Evolutionary conservation across 2,113 vertebrate genomes (phyloP), one percentile per base, ranked within the genome.

Genomic region (Oxygymnocypris stewartii): DNA sequence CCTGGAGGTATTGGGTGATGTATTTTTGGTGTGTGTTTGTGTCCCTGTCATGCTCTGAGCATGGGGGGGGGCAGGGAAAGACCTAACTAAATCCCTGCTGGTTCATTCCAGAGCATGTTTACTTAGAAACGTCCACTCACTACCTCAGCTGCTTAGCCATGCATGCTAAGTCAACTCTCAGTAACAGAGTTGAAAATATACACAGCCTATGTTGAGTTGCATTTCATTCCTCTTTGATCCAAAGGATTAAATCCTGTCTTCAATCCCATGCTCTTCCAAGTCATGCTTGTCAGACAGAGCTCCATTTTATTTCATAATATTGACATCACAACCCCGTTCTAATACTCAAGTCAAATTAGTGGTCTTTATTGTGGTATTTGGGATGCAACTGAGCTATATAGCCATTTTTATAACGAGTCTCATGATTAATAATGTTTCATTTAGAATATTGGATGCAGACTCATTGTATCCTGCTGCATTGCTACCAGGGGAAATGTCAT

Each of bases 401-500:
- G 13, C 28, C 49, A 23, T 63, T 71, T 67, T 35, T 9, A 47
- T 78, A 40, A 13, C 8, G 10, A 49, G 11, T 44, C 8, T 61
- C 31, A 69, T 79, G 63, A 59, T 9, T 18, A 69, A 69, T 67
- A 23, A 23, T 25, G 23, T 49, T 81, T 81, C 4, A 78, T 65
- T 35, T 49, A 67, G 14, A 16, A 28, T 77, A 31, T 2, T 59
- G 79, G 14, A 59, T 82, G 20, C 28, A 88, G 73, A 73, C 51
- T 47, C 37, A 44, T 44, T n/a, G n/a, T n/a, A 44, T 81, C 84
- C 81, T 10, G 44, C 18, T 44, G 65, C 73, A 25, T 79, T 37
- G 83, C 57, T 84, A 84, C 75, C 79, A 85, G 63, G 82, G 79
- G 79, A 86, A 86, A 80, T 82, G 35, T 85, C 85, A 20, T 69